Evolutionary conservation across 2,888 invertebrate genomes (phyloP).

Genomic region (Agonum fuliginosum): DNA sequence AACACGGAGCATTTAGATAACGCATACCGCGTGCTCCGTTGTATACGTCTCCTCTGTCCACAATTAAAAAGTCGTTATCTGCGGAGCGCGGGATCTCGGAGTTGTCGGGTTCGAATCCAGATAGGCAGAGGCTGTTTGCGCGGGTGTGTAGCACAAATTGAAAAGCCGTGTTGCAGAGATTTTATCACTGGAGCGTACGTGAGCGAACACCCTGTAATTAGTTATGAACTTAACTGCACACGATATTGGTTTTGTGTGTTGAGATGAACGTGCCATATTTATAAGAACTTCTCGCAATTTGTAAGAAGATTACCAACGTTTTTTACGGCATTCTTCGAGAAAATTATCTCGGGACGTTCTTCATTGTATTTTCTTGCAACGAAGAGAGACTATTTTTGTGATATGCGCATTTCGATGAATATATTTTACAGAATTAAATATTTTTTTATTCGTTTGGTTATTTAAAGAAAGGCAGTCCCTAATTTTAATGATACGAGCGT

Average conservation of each 20-base stretch:
- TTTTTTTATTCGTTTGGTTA: too few relatives aligned
- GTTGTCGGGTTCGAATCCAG: conserved; percentile 47
- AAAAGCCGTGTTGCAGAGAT: conserved; percentile 50
- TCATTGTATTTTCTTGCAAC: too few relatives aligned
- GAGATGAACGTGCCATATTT: neutral
- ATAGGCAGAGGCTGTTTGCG: conserved; percentile 43
- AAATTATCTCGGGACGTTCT: too few relatives aligned
- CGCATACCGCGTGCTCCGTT: neutral
- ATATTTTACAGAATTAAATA: too few relatives aligned
- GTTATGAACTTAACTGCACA: conserved; percentile 24
- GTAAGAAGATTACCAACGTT: neutral
- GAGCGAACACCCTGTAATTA: conserved; percentile 50
- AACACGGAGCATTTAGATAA: conserved; percentile 51
- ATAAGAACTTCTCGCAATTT: conserved; percentile 1
- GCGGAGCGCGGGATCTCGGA: conserved; percentile 1
- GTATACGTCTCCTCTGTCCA: neutral
- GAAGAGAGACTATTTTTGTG: too few relatives aligned
- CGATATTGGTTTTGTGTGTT: conserved; percentile 34
- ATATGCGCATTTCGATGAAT: too few relatives aligned
- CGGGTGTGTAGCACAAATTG: conserved; percentile 53
- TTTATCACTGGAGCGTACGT: conserved; percentile 46
- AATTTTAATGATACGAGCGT: too few relatives aligned
- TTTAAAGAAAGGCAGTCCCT: too few relatives aligned
- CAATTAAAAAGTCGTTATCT: conserved; percentile 54
- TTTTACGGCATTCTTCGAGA: neutral